Conservation (phyloP, 2,888 invertebrate species). For the Conus canariensis region DNA sequence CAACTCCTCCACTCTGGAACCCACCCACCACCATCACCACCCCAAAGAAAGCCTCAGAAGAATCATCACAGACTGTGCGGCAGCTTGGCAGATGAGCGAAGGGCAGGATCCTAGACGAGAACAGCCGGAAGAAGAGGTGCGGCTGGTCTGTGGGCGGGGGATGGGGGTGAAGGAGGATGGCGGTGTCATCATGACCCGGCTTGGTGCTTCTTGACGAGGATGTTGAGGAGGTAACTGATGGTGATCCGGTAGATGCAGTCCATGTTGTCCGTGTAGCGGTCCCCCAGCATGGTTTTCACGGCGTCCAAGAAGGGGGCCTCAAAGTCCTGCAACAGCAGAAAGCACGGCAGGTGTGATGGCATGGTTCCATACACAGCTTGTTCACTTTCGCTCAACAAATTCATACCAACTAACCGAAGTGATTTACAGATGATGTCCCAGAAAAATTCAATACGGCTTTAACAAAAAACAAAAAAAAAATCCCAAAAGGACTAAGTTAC, state of each 20-base stretch:
- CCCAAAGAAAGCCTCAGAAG: too few species aligned
- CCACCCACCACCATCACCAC: too few species aligned
- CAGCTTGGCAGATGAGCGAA: too few species aligned
- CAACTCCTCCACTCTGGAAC: too few species aligned
- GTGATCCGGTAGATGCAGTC: conserved; percentile 93
- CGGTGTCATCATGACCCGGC: conserved; percentile 41
- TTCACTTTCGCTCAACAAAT: too few species aligned
- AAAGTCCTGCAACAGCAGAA: conserved; percentile 85
- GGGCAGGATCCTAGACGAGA: not conserved
- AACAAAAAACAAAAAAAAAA: too few species aligned
- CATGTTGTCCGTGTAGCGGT: conserved; percentile 93
- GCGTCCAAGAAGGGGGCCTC: conserved; percentile 91
- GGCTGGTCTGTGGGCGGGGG: not conserved
- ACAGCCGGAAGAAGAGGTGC: not conserved
- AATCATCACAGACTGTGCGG: too few species aligned
- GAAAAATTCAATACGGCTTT: too few species aligned
- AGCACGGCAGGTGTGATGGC: not conserved
- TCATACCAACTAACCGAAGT: too few species aligned
- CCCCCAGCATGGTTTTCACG: conserved; percentile 90
- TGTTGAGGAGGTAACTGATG: conserved; percentile 91
- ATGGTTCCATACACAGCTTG: not conserved
- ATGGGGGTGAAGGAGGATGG: not conserved
- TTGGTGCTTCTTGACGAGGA: conserved; percentile 85
- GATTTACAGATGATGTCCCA: too few species aligned
- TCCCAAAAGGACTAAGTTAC: too few species aligned